These are phyloP conservation scores for Sarcophilus harrisii DNA, from an alignment of 2,797 vertebrate species.

Conservation along the genomic window DNA sequence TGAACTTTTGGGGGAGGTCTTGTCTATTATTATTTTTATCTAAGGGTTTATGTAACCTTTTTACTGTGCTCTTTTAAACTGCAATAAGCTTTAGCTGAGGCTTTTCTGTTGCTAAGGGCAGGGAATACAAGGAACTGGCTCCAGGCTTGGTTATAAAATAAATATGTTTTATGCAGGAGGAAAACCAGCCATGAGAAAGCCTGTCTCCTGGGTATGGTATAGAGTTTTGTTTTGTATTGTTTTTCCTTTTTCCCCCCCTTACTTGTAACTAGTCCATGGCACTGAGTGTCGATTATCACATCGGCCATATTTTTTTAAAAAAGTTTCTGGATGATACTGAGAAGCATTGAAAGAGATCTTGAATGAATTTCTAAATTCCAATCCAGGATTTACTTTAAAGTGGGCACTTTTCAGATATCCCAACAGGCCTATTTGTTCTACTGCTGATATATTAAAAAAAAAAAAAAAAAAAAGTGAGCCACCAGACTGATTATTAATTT, in stretches of 20 bases:
- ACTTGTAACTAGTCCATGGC: slow-evolving; percentile 24
- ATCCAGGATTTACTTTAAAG: slow-evolving; percentile 47
- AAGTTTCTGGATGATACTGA: background rate
- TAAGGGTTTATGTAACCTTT: slow-evolving; percentile 74
- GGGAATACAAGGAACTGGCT: slow-evolving; percentile 67
- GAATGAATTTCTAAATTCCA: slow-evolving; percentile 36
- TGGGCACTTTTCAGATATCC: slow-evolving; percentile 39
- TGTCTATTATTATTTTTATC: slow-evolving; percentile 73
- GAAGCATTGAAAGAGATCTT: slow-evolving; percentile 19
- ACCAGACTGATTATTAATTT: slow-evolving; percentile 51
- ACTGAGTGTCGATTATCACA: slow-evolving; percentile 52
- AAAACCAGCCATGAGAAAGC: slow-evolving; percentile 67
- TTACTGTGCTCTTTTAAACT: slow-evolving; percentile 69
- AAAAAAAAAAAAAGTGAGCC: slow-evolving; percentile 53
- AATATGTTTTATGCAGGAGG: slow-evolving; percentile 52
- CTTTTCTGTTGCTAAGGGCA: slow-evolving; percentile 67
- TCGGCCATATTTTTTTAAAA: slow-evolving; percentile 32
- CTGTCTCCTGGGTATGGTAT: slow-evolving; percentile 56
- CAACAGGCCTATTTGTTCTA: slow-evolving; percentile 45
- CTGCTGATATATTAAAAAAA: slow-evolving; percentile 40
- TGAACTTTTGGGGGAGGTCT: slow-evolving; percentile 45
- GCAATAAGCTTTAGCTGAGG: slow-evolving; percentile 65
- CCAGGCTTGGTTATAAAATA: slow-evolving; percentile 70
- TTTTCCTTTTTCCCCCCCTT: background rate
- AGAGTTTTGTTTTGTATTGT: background rate